Evolutionary conservation across 2,797 vertebrate species (phyloP).

Genomic region (Helostoma temminkii): DNA sequence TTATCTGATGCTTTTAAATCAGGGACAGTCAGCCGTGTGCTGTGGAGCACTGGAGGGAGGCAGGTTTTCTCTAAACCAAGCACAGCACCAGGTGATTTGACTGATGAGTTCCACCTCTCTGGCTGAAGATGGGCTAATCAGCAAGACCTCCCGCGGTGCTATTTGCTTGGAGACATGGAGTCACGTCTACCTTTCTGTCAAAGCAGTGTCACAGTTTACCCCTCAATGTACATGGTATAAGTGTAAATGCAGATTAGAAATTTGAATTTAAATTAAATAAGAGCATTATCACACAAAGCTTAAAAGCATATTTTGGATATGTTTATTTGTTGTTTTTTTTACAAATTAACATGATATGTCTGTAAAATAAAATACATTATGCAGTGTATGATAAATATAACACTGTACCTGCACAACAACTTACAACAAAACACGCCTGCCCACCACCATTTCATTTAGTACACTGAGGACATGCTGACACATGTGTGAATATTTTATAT

Average conservation of each 20-base stretch:
- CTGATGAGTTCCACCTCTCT: slow-evolving; percentile 68
- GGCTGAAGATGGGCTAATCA: slow-evolving; percentile 71
- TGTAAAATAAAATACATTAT: too few species aligned
- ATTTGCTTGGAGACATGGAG: slow-evolving; percentile 42
- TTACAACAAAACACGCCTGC: background rate
- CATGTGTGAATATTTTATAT: slow-evolving; percentile 6
- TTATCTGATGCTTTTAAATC: slow-evolving; percentile 71
- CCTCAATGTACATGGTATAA: slow-evolving; percentile 1
- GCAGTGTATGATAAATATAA: background rate
- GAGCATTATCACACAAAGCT: slow-evolving; percentile 1
- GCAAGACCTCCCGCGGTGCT: slow-evolving; percentile 38
- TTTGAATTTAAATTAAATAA: slow-evolving; percentile 17
- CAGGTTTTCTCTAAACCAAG: slow-evolving; percentile 58
- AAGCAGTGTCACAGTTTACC: slow-evolving; percentile 30
- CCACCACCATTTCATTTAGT: background rate
- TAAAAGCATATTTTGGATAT: background rate
- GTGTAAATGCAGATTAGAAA: background rate
- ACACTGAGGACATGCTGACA: too few species aligned
- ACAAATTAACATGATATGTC: slow-evolving; percentile 1
- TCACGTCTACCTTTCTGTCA: slow-evolving; percentile 49
- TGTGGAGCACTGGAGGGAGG: slow-evolving; percentile 42
- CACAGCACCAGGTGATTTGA: slow-evolving; percentile 71
- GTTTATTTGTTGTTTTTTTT: too few species aligned
- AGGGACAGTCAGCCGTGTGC: slow-evolving; percentile 51
- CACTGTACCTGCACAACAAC: background rate